Evolutionary conservation across 1,140 invertebrate genomes (phyloP), one percentile per base, ranked within the genome.

Genomic region (Drosophila bipectinata): DNA sequence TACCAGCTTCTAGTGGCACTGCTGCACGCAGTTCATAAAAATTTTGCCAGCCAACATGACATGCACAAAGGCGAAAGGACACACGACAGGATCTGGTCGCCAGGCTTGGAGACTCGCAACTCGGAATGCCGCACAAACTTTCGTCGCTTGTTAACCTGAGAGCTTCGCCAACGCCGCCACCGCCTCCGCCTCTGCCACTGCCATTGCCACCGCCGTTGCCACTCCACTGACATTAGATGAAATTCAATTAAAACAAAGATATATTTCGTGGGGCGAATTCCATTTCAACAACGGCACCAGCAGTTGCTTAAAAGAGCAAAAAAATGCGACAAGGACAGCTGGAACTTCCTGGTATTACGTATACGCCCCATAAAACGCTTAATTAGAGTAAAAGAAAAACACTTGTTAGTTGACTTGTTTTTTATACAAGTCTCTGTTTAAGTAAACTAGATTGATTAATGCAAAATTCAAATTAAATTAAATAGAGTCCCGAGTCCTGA

Each of bases 221-320:
- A 64, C 63, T 57, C 52, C 53, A 69, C 72, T 62, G 69, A 76
- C 82, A 85, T 87, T 85, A 87, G 82, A 75, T 49, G 82, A 85
- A 85, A 85, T 85, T 85, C 82, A 85, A 85, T 85, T 85, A 85
- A 85, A 87, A 85, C 69, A 82, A 87, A 81, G 78, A 85, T 85
- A 87, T 87, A 87, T 87, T 78, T 84, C 76, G 73, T 69, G 41
- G 51, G 44, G 62, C 72, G 15, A 67, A 67, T 67, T 67, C 63
- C 63, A 63, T 56, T 56, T 52, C 48, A 51, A 21, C 56, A 45
- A 15, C 18, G 41, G 28, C 14, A 37, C 8, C 14, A 14, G 32
- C 55, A 79, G 52, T 61, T 55, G 53, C 58, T 79, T 66, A 72
- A 78, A 53, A 53, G 30, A 45, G 18, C 44, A 47, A 72, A 77